Evolutionary conservation across 1,140 invertebrate genomes (phyloP).

Genomic region (Helicoverpa zea): DNA sequence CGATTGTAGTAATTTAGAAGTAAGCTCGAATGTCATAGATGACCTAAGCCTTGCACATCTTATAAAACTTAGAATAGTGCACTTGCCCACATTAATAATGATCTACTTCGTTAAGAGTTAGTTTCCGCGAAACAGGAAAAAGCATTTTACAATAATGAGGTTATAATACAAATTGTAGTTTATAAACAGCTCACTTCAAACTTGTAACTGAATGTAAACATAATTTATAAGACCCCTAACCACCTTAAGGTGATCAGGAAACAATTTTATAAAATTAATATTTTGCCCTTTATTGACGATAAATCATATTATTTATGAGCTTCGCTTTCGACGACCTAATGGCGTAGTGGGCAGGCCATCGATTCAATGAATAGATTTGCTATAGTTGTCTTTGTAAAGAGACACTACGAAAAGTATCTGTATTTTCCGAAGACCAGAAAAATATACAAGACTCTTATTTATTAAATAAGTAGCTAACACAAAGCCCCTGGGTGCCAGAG

Average conservation of each 20-base stretch:
- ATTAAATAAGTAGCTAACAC: neutral
- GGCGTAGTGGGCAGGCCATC: neutral
- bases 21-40: too few relatives aligned
- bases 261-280: conserved; percentile 47
- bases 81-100: too few relatives aligned
- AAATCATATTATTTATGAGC: conserved; percentile 44
- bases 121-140: too few relatives aligned
- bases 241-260: conserved; percentile 1
- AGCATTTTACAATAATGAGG: too few relatives aligned
- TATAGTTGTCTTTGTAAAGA: neutral
- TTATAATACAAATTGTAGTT: too few relatives aligned
- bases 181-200: neutral
- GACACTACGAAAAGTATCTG: too few relatives aligned
- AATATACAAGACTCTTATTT: neutral
- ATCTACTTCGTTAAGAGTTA: too few relatives aligned
- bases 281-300: conserved; percentile 38
- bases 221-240: conserved; percentile 12
- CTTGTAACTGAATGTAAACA: neutral
- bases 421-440: neutral
- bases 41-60: too few relatives aligned
- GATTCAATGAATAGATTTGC: neutral
- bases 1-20: too few relatives aligned
- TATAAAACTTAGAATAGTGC: too few relatives aligned
- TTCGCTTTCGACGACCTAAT: neutral
- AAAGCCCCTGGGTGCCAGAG: neutral